These are phyloP conservation scores for Hoplostethus atlanticus DNA, from an alignment of 2,797 vertebrate genomes.

Conservation along the genomic window DNA sequence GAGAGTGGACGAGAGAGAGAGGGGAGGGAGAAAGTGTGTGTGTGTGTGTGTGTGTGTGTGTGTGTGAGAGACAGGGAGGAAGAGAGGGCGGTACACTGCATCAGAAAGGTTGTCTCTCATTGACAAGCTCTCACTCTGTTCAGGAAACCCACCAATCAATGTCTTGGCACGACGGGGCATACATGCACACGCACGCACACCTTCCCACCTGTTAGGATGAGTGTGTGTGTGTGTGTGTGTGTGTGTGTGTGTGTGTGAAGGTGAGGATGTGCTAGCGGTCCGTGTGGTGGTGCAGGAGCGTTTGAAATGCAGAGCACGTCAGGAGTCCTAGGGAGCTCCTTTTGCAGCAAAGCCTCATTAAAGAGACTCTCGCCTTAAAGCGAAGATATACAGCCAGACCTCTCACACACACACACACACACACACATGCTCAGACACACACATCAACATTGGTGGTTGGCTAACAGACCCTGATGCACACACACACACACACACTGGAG, in stretches of 20 bases:
- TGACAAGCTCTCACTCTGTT: slow-evolving; percentile 69
- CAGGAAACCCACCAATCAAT: slow-evolving; percentile 68
- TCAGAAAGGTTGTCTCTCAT: slow-evolving; percentile 68
- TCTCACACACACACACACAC: slow-evolving; percentile 61
- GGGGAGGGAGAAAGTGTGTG: too few relatives aligned
- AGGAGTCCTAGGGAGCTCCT: slow-evolving; percentile 73
- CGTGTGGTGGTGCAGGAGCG: slow-evolving; percentile 40
- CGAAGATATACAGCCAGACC: slow-evolving; percentile 79
- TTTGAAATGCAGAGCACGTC: slow-evolving; percentile 84
- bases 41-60: slow-evolving; percentile 2
- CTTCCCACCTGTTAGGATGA: slow-evolving; percentile 9
- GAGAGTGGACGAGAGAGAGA: neutral
- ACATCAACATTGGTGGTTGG: slow-evolving; percentile 22
- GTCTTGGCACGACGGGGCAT: slow-evolving; percentile 30
- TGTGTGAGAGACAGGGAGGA: slow-evolving; percentile 21
- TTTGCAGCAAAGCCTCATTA: slow-evolving; percentile 86
- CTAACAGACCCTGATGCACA: slow-evolving; percentile 31
- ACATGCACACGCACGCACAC: slow-evolving; percentile 26
- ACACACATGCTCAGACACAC: slow-evolving; percentile 18
- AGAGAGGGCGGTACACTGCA: slow-evolving; percentile 47
- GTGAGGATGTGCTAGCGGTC: slow-evolving; percentile 35
- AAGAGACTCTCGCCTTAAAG: slow-evolving; percentile 83
- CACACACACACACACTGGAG: slow-evolving; percentile 22
- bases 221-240: slow-evolving; percentile 8
- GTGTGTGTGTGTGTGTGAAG: slow-evolving; percentile 18